Conservation (phyloP, 1,140 invertebrate genomes). For the Vanessa tameamea region DNA sequence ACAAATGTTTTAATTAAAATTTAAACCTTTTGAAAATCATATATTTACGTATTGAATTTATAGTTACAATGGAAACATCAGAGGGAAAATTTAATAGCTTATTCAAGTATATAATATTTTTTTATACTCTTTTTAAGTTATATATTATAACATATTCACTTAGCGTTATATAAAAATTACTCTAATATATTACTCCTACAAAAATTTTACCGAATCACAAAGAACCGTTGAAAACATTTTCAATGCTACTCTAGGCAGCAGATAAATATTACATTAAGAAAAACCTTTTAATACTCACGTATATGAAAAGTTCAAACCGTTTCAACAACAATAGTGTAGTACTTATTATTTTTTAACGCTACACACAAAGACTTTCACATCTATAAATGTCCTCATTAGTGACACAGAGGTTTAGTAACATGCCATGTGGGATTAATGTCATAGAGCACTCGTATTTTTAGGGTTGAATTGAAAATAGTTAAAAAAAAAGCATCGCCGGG, state of each 20-base stretch:
- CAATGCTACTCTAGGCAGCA: not conserved
- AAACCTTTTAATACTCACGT: not conserved
- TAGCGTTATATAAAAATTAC: no score
- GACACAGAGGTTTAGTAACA: conserved; percentile 13
- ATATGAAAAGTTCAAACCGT: not conserved
- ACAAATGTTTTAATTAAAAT: no score
- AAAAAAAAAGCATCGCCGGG: conserved; percentile 10
- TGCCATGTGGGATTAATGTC: conserved; percentile 28
- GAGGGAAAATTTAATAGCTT: no score
- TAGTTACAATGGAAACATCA: no score
- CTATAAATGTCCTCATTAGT: conserved; percentile 25
- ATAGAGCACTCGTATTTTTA: conserved; percentile 6
- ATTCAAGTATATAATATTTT: no score
- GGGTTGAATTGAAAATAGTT: conserved; percentile 21
- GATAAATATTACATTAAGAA: not conserved
- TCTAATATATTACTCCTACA: no score
- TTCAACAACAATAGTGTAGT: not conserved
- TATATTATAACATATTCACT: no score
- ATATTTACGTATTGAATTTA: no score
- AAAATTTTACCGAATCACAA: no score
- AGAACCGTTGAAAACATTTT: no score
- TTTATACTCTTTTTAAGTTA: no score
- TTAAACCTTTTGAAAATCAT: no score
- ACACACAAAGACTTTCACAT: conserved; percentile 13
- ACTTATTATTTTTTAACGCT: conserved; percentile 4